Evolutionary conservation across 2,113 vertebrate species (phyloP).

Genomic region (Ellobius talpinus): DNA sequence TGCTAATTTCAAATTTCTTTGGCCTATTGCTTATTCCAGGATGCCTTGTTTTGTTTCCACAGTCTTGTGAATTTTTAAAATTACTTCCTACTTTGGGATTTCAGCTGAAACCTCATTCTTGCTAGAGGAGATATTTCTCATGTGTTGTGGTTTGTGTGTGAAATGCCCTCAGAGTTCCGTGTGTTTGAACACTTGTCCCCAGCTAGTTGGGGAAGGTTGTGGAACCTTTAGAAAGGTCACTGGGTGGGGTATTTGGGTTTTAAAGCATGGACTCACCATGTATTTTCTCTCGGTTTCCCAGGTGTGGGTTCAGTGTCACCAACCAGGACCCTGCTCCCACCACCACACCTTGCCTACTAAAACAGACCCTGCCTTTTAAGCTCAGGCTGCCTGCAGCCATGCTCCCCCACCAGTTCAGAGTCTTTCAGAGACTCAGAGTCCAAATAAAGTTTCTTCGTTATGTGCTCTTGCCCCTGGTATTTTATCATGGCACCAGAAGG

Average conservation of each 20-base stretch:
- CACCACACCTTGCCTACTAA: background rate
- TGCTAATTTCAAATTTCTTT: background rate
- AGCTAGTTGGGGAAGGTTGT: background rate
- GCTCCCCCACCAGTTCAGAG: background rate
- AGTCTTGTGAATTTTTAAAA: background rate
- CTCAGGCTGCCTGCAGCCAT: background rate
- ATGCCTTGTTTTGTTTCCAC: background rate
- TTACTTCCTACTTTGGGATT: background rate
- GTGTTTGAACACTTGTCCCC: background rate
- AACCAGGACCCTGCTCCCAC: background rate
- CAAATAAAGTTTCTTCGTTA: background rate
- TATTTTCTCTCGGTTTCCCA: background rate
- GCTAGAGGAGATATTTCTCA: background rate
- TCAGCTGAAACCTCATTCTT: background rate
- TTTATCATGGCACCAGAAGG: background rate
- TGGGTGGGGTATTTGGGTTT: background rate
- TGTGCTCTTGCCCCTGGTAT: background rate
- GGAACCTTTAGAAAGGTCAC: background rate
- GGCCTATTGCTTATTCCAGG: background rate
- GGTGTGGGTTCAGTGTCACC: background rate
- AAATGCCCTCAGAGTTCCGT: too few relatives aligned
- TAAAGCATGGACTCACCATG: background rate
- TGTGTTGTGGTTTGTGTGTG: too few relatives aligned
- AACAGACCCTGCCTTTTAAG: background rate
- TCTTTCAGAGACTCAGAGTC: background rate